phyloP scores from a whole-genome alignment of 2,113 vertebrate genomes.

The Geothlypis trichas region DNA sequence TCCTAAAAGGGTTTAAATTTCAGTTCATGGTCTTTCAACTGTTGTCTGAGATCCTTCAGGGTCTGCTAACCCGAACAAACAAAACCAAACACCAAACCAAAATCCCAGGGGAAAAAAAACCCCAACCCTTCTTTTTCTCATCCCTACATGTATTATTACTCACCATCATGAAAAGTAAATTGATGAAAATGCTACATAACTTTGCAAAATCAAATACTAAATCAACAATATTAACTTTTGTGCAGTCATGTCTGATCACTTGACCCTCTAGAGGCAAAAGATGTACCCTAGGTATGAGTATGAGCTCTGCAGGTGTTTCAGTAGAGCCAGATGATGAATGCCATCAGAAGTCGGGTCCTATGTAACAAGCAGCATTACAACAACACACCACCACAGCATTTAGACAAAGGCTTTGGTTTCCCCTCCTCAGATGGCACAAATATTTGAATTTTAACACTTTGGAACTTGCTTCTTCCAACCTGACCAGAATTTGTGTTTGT shows the following conservation, averaged over 20 bases:
- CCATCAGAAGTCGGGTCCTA: neutral
- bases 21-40: neutral
- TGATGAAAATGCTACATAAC: neutral
- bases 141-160: neutral
- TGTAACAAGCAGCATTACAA: neutral
- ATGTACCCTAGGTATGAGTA: rapidly evolving
- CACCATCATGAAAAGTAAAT: neutral
- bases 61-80: neutral
- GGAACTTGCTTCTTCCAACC: neutral
- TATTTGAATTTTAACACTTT: neutral
- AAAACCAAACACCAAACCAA: neutral
- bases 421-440: neutral
- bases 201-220: neutral
- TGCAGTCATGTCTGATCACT: neutral
- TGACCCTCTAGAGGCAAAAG: neutral
- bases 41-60: neutral
- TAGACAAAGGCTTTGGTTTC: neutral
- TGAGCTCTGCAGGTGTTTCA: neutral
- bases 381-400: neutral
- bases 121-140: rapidly evolving
- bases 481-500: neutral
- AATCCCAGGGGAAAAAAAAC: neutral
- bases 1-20: neutral
- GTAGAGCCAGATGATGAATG: neutral
- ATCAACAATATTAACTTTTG: rapidly evolving